A percentile compares a stretch with the other conserved stretches of the same genome.
phyloP scores from a whole-genome alignment of 2,797 vertebrate genomes.

The Paramormyrops hopkinsi region DNA sequence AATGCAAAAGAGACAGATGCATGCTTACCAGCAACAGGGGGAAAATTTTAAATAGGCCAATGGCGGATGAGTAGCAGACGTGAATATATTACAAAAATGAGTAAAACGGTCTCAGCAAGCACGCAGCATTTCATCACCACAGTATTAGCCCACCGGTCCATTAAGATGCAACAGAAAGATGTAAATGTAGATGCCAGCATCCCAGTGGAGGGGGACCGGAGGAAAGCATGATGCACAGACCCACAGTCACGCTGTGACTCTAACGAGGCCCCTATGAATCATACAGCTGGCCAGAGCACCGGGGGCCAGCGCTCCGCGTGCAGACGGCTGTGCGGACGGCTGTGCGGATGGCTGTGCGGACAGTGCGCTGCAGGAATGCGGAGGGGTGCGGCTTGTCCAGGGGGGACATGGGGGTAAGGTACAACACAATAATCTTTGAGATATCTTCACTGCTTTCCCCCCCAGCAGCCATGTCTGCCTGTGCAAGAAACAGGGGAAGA shows the following conservation, averaged over 20 bases:
- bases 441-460: neutral
- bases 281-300: neutral
- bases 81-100: neutral
- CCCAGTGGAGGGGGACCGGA: neutral
- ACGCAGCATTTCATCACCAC: neutral
- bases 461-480: neutral
- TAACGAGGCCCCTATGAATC: neutral
- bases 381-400: neutral
- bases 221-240: neutral
- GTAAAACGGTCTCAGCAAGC: neutral
- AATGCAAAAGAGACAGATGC: neutral
- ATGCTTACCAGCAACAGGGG: neutral
- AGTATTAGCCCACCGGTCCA: neutral
- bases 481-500: constrained; percentile 8
- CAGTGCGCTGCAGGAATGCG: neutral
- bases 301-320: neutral
- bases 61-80: neutral
- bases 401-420: neutral
- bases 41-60: neutral
- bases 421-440: neutral
- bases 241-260: neutral
- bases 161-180: neutral
- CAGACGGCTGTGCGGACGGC: neutral
- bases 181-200: neutral
- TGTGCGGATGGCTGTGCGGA: neutral